phyloP scores from a whole-genome alignment of 1,140 invertebrate species.

The Nylanderia fulva region DNA sequence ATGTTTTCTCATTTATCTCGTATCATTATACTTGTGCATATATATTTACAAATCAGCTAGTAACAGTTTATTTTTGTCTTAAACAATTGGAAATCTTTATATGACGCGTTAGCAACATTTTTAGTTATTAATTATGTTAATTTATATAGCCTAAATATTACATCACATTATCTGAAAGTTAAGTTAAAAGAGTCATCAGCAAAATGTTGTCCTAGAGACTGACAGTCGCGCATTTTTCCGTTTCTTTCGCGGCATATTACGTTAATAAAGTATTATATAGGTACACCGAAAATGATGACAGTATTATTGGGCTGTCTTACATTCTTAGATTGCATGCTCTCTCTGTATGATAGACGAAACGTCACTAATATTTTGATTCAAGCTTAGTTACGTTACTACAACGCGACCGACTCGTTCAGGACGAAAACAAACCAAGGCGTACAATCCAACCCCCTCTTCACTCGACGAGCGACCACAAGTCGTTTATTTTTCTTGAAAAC shows the following conservation, averaged over 20 bases:
- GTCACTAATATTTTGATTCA: constrained; percentile 69
- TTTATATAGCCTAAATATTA: too few species aligned
- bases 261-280: constrained; percentile 9
- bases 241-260: neutral
- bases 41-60: too few species aligned
- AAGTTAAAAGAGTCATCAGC: neutral
- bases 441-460: constrained; percentile 53
- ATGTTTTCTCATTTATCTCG: too few species aligned
- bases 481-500: constrained; percentile 81
- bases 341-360: constrained; percentile 11
- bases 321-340: constrained; percentile 14
- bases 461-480: constrained; percentile 50
- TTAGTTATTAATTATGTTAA: too few species aligned
- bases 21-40: too few species aligned
- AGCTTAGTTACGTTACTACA: constrained; percentile 69
- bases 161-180: neutral
- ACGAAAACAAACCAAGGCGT: constrained; percentile 69
- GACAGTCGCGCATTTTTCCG: neutral
- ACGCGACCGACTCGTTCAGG: constrained; percentile 65
- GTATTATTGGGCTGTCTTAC: neutral
- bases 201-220: neutral
- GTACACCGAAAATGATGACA: neutral
- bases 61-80: too few species aligned
- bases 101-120: too few species aligned
- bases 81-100: too few species aligned